Conservation (phyloP, 2,113 vertebrate genomes). For the human (Homo sapiens) region DNA sequence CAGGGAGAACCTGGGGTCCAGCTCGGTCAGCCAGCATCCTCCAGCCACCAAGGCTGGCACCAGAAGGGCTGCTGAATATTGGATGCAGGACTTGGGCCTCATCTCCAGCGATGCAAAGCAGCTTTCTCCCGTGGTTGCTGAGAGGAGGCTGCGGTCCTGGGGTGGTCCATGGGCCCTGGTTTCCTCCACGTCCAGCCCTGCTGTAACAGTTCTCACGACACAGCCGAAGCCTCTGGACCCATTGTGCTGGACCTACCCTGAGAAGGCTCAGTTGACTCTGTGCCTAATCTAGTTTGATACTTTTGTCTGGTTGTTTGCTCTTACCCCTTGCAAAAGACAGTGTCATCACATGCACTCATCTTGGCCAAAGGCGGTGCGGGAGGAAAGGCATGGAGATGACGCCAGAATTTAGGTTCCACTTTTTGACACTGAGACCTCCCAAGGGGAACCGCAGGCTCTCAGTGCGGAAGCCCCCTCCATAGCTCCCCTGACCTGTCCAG, state of each 20-base stretch:
- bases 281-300: background rate
- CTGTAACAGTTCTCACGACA: accelerated
- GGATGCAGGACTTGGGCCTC: too few species aligned
- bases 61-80: too few species aligned
- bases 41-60: too few species aligned
- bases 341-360: background rate
- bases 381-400: accelerated
- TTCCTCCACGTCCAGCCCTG: background rate
- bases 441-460: accelerated
- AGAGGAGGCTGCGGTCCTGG: background rate
- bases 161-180: too few species aligned
- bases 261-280: background rate
- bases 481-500: background rate
- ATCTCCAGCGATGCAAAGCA: accelerated
- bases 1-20: background rate
- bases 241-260: background rate
- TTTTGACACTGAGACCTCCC: background rate
- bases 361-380: background rate
- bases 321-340: background rate
- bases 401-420: background rate
- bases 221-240: background rate
- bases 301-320: background rate
- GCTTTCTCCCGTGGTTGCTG: background rate
- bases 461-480: too few species aligned
- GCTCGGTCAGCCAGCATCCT: background rate